phyloP scores from a whole-genome alignment of 2,113 vertebrate species.

The Pedionomus torquatus region DNA sequence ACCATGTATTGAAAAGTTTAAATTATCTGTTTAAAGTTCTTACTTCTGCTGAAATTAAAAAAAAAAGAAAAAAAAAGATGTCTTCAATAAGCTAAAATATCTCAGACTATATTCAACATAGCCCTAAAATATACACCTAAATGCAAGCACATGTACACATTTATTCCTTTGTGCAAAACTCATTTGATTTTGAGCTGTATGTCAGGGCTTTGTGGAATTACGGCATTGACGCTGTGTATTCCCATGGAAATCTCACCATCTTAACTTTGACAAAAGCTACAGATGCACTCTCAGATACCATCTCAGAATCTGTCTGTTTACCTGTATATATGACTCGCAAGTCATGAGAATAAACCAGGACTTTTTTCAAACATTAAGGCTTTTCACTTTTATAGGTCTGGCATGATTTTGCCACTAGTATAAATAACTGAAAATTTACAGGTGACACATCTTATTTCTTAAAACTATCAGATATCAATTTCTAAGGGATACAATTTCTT shows the following conservation, averaged over 20 bases:
- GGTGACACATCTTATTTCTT: not conserved
- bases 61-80: too few species aligned
- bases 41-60: not conserved
- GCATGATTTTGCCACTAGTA: conserved; percentile 16
- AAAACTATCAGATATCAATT: not conserved
- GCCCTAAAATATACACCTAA: not conserved
- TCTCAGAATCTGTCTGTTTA: not conserved
- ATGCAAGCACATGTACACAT: not conserved
- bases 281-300: not conserved
- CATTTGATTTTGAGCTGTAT: not conserved
- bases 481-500: not conserved
- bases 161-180: not conserved
- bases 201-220: not conserved
- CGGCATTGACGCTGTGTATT: not conserved
- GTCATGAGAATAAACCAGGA: not conserved
- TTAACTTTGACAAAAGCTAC: not conserved
- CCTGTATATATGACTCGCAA: not conserved
- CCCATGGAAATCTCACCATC: not conserved
- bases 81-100: not conserved
- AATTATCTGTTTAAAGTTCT: not conserved
- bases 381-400: conserved; percentile 29
- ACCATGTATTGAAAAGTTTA: not conserved
- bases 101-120: not conserved
- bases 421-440: conserved; percentile 7
- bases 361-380: not conserved